Base-by-base conservation (phyloP, 2,797 vertebrate species). In the Macropus fuliginosus region DNA sequence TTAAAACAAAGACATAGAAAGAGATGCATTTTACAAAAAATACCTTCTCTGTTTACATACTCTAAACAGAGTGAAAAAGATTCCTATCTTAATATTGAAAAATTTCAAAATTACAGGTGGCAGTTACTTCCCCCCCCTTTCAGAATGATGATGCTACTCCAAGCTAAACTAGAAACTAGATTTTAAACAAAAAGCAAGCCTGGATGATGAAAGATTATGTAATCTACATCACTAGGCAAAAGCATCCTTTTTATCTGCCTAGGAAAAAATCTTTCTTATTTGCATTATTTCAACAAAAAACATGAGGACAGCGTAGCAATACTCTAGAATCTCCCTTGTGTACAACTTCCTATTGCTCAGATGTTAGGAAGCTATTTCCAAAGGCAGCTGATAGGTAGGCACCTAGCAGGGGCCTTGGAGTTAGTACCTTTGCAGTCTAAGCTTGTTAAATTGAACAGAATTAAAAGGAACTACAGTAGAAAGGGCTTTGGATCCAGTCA, bases 21-120 rank as follows among this genome's bases (percentile, higher is more conserved):
- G 96, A 91, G 16, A 50, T 50, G 24, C 0, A 0, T 54, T 59
- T 92, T 55, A 55, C 27, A 57, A 62, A 93, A 3, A 3, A 91
- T 57, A 74, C 92, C 24, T 56, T 55, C 92, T 90, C 1, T 14
- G 94, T 96, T 97, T 57, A 54, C 16, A 92, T 93, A 91, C 74
- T 21, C 92, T 55, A 92, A 0, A 5, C 34, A 4, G 62, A 57
- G 1, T 50, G 34, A 4, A 28, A 12, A 55, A 96, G 95, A 95
- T 27, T 92, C 96, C 89, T 52, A 55, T 9, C 24, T 28, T 91
- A 50, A 11, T 6, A 46, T 87, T 87, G 91, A 55, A 56, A 89
- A 91, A 92, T 91, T 93, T 93, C 91, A 97, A 94, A 96, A 46
- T 10, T 0, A 0, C 2, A 52, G 66, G 46, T 74, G 34, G 34